These are phyloP conservation scores for Numenius phaeopus DNA, from an alignment of 2,797 vertebrate genomes.

Conservation along the genomic window DNA sequence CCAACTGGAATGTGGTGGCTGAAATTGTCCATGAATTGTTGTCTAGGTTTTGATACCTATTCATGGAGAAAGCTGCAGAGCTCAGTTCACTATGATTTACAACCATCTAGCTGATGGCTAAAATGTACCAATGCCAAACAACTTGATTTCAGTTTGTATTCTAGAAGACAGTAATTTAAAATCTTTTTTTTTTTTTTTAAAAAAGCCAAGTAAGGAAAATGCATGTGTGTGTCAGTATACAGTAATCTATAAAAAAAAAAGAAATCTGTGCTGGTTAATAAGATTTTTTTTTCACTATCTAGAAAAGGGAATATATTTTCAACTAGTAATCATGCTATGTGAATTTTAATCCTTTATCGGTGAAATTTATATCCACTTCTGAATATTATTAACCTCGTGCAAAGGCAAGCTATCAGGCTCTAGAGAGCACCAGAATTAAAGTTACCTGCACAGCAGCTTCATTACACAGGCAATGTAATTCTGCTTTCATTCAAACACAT, in stretches of 20 bases:
- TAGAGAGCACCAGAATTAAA: conserved; percentile 10
- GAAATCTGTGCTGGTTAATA: neutral
- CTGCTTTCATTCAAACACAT: neutral
- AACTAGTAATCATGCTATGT: neutral
- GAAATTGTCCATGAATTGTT: neutral
- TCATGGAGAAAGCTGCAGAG: neutral
- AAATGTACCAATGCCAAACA: neutral
- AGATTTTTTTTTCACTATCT: neutral
- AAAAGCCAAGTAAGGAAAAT: neutral
- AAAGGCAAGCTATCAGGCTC: neutral
- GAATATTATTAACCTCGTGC: conserved; percentile 20
- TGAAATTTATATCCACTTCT: conserved; percentile 32
- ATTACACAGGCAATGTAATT: neutral
- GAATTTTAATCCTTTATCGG: neutral
- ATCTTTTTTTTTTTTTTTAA: neutral
- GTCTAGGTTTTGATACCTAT: neutral
- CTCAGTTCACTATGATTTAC: neutral
- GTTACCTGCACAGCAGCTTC: neutral
- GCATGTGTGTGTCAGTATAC: neutral
- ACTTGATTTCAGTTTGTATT: neutral
- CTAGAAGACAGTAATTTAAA: neutral
- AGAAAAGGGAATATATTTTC: conserved; percentile 1
- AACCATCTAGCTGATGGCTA: neutral
- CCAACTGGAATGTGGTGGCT: neutral
- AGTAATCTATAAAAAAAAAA: neutral